Conservation (phyloP, 1,140 invertebrate genomes). For the Ips typographus region DNA sequence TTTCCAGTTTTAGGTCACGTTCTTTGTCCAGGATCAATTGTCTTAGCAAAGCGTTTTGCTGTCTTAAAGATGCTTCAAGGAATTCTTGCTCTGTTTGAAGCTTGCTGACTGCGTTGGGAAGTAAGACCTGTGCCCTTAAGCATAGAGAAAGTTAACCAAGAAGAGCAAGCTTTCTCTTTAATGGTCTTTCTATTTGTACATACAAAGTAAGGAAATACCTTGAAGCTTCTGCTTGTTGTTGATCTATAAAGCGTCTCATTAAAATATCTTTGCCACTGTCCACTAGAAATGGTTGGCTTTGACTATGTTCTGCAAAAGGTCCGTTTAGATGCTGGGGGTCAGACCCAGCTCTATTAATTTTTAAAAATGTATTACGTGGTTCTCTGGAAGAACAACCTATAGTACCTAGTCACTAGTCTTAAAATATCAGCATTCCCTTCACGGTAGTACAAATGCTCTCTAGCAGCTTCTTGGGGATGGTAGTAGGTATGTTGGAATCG, state of each 20-base stretch:
- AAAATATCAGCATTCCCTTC: constrained; percentile 82
- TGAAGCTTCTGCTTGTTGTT: constrained; percentile 60
- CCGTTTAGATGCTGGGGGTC: background rate
- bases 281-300: constrained; percentile 60
- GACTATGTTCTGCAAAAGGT: constrained; percentile 52
- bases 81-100: constrained; percentile 52
- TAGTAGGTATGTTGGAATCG: too few species aligned
- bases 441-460: constrained; percentile 75
- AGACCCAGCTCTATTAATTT: background rate
- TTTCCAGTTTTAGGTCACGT: constrained; percentile 68
- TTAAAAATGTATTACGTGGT: background rate
- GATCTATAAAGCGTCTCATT: constrained; percentile 77
- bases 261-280: constrained; percentile 78
- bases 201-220: constrained; percentile 28
- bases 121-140: constrained; percentile 30
- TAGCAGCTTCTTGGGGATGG: constrained; percentile 45
- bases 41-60: constrained; percentile 71
- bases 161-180: too few species aligned
- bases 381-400: background rate
- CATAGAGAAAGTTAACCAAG: too few species aligned
- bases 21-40: constrained; percentile 71
- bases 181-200: too few species aligned
- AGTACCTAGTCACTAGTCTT: constrained; percentile 67
- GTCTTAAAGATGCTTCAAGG: constrained; percentile 68
- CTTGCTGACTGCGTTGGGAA: constrained; percentile 46